Base-by-base conservation (phyloP, 2,113 vertebrate genomes). In the Fukomys damarensis region DNA sequence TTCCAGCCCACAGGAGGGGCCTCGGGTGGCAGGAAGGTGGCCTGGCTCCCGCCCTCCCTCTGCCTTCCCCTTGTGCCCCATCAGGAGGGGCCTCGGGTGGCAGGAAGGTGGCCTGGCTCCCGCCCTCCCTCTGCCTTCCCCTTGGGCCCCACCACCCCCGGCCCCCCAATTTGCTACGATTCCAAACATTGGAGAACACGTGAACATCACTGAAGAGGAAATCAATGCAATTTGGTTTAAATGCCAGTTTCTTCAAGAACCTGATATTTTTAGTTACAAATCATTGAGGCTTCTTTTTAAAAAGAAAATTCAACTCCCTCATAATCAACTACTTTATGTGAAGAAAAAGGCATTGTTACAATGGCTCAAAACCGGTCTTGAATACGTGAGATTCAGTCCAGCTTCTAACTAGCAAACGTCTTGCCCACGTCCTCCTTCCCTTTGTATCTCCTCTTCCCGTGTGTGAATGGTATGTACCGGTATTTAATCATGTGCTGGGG, bases 401-500 rank as follows among this genome's bases (percentile, higher is more conserved):
- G 98, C 97, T 98, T 98, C 99, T 99, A 99, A 98, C 99, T 99
- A 98, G 99, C 99, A 98, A 99, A 99, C 82, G 99, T 88, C 99
- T 99, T 99, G 97, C 99, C 99, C 98, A 98, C 98, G 30, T 99
- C 99, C 91, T 99, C 99, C 98, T 99, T 99, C 98, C 99, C 99
- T 99, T 99, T 99, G 99, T 99, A 99, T 98, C 99, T 99, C 99
- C 99, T 99, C 99, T 99, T 99, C 96, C 99, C 99, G 0, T 99
- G 99, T 97, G 99, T 99, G 99, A 99, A 99, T 49, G 99, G 99
- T 96, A 99, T 99, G 99, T 99, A 99, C 98, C 99, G 99, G 98
- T 99, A 99, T 98, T 99, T 99, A 98, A 99, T 98, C 99, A 99
- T 99, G 98, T 99, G 99, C 99, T 99, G 98, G 74, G 98, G 97